Conservation (phyloP, 2,888 invertebrate genomes). For the Pseudanteris insignis region DNA sequence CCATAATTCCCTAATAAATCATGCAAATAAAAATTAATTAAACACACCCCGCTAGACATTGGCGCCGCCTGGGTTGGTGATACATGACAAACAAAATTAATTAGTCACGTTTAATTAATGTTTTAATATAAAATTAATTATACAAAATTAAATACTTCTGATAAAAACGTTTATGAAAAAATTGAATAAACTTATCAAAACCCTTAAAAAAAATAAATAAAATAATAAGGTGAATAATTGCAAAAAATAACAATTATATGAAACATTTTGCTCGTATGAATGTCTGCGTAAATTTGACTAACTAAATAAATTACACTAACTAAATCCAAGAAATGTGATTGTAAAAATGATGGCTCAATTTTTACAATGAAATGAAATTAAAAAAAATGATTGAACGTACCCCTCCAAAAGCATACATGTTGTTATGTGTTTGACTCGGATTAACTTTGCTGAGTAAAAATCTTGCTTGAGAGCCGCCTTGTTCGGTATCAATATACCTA, state of each 20-base stretch:
- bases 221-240: too few relatives aligned
- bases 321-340: too few relatives aligned
- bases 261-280: too few relatives aligned
- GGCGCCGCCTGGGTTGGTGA: slow-evolving; percentile 73
- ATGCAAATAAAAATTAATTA: slow-evolving; percentile 66
- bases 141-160: too few relatives aligned
- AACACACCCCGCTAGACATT: slow-evolving; percentile 76
- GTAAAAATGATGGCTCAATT: too few relatives aligned
- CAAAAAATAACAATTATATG: slow-evolving; percentile 1
- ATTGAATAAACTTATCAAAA: too few relatives aligned
- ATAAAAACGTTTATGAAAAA: too few relatives aligned
- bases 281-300: too few relatives aligned
- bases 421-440: slow-evolving; percentile 99
- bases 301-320: too few relatives aligned
- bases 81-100: slow-evolving; percentile 60
- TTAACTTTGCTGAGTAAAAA: slow-evolving; percentile 99
- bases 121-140: too few relatives aligned
- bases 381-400: slow-evolving; percentile 70
- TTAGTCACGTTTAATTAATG: slow-evolving; percentile 54
- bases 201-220: too few relatives aligned
- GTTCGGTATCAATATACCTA: slow-evolving; percentile 97
- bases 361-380: too few relatives aligned
- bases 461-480: slow-evolving; percentile 98
- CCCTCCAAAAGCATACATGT: slow-evolving; percentile 95
- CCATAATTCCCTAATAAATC: slow-evolving; percentile 35